Percentiles rank a stretch among this genome's conserved stretches.
Conservation (phyloP, 2,113 vertebrate genomes). For the Otocyon megalotis region DNA sequence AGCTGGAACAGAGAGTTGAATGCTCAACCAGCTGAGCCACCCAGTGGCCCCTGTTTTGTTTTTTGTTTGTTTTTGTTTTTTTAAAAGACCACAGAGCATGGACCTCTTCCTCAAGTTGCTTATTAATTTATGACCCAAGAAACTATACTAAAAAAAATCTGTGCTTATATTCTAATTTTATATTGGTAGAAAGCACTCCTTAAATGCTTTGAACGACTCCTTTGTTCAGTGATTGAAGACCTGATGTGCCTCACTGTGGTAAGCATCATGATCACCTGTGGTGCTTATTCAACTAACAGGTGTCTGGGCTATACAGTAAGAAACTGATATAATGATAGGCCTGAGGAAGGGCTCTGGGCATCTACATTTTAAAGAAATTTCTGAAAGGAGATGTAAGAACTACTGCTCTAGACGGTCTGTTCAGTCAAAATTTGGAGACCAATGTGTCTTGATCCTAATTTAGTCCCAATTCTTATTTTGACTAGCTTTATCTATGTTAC, state of each 20-base stretch:
- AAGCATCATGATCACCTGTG: neutral
- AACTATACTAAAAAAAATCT: neutral
- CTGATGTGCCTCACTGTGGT: neutral
- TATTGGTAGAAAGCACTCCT: neutral
- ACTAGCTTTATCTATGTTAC: neutral
- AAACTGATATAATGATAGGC: neutral
- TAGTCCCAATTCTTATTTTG: neutral
- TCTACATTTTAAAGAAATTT: conserved; percentile 32
- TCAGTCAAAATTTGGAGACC: conserved; percentile 28
- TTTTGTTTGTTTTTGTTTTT: neutral
- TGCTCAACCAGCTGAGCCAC: neutral
- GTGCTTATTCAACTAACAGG: neutral
- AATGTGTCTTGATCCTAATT: neutral
- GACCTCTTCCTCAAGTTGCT: neutral
- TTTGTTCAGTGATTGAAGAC: neutral
- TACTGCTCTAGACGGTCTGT: neutral
- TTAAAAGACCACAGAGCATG: neutral
- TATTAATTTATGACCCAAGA: neutral
- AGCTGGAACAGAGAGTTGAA: neutral
- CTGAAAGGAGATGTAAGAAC: conserved; percentile 14
- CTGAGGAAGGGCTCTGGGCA: neutral
- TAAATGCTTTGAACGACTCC: neutral
- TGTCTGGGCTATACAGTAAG: neutral
- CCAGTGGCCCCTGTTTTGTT: neutral
- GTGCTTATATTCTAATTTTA: neutral